Conservation (phyloP, 2,797 vertebrate genomes). For the Alcedo quadribrachys region DNA sequence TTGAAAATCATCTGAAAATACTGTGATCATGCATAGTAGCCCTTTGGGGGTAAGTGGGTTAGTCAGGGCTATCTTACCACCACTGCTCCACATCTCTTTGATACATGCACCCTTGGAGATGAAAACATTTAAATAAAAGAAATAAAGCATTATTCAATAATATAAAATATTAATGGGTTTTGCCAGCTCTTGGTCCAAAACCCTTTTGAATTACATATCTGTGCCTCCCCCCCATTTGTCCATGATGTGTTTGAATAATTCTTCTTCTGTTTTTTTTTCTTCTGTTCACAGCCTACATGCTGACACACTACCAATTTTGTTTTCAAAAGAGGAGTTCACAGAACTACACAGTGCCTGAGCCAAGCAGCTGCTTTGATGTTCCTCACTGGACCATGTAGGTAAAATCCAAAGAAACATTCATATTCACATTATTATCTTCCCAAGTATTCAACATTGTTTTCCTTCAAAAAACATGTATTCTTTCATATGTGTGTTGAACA, state of each 20-base stretch:
- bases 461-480: too few species aligned
- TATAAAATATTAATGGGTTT: not conserved
- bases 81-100: not conserved
- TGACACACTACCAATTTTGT: constrained; percentile 27
- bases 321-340: constrained; percentile 41
- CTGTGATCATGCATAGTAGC: not conserved
- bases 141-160: not conserved
- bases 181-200: not conserved
- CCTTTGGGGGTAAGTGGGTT: not conserved
- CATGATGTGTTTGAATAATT: not conserved
- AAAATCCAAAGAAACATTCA: not conserved
- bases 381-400: constrained; percentile 62
- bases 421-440: not conserved
- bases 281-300: constrained; percentile 55
- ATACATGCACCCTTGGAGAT: accelerated
- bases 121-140: too few species aligned
- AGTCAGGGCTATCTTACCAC: not conserved
- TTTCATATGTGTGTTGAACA: not conserved
- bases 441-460: not conserved
- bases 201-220: not conserved
- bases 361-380: constrained; percentile 33
- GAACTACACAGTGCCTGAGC: constrained; percentile 34
- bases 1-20: not conserved
- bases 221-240: not conserved
- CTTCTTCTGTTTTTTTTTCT: not conserved